Percentiles rank a stretch among this genome's conserved stretches.
phyloP scores from a whole-genome alignment of 2,888 invertebrate species.

The Drosophila nr. perissopoda region DNA sequence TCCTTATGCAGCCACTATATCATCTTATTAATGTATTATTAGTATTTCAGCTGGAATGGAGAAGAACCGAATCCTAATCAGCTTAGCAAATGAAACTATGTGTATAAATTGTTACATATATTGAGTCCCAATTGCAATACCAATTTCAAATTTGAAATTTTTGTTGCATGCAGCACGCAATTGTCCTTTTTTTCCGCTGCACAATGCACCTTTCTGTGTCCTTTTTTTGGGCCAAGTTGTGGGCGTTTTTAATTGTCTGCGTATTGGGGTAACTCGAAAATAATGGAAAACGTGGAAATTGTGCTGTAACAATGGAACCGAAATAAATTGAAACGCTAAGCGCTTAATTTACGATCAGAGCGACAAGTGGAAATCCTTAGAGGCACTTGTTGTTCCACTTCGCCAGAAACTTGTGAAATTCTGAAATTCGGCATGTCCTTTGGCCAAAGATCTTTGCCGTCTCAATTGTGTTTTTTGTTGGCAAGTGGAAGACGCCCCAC shows the following conservation, averaged over 20 bases:
- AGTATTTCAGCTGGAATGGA: conserved; percentile 58
- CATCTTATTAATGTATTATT: conserved; percentile 20
- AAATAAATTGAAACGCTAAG: conserved; percentile 32
- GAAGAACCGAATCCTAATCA: conserved; percentile 54
- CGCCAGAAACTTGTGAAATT: conserved; percentile 10
- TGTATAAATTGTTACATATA: conserved; percentile 7
- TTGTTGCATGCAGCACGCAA: conserved; percentile 61
- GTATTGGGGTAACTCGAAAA: conserved; percentile 20
- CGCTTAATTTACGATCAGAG: conserved; percentile 56
- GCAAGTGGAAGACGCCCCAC: conserved; percentile 8
- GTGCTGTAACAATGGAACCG: conserved; percentile 4
- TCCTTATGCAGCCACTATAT: not conserved
- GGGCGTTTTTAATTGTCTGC: conserved; percentile 62
- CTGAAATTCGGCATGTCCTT: not conserved
- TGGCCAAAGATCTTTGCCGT: conserved; percentile 40
- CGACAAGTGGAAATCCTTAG: conserved; percentile 47
- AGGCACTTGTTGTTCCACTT: conserved; percentile 31
- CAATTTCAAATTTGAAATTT: conserved; percentile 2
- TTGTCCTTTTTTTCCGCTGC: conserved; percentile 41
- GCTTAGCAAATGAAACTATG: conserved; percentile 60
- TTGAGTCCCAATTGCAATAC: conserved; percentile 13
- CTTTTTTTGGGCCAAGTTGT: conserved; percentile 29
- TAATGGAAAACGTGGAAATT: conserved; percentile 30
- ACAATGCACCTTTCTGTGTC: conserved; percentile 10
- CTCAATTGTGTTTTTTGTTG: conserved; percentile 8